Base-by-base conservation (phyloP, 2,113 vertebrate genomes). In the Pogona vitticeps region DNA sequence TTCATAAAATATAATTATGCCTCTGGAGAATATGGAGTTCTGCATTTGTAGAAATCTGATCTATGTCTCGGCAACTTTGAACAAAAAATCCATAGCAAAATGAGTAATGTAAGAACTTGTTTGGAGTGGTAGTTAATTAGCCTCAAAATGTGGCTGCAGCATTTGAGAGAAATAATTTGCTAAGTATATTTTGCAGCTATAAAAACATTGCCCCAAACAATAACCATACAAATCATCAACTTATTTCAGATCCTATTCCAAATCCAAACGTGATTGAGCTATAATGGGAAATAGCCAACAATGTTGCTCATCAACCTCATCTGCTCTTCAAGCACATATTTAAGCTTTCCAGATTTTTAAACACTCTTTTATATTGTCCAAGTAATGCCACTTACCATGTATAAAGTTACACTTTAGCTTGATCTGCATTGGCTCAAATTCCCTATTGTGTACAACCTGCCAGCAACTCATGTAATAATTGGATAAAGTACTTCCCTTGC, bases 101-200 rank as follows among this genome's bases (percentile, higher is more conserved):
- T 5, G 88, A 90, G 36, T 88, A 90, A 80, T 84, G 38, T 2
- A 83, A 79, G 20, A 78, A 86, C 40, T 84, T 89, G 83, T 9
- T 86, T 7, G 81, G 76, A 89, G 31, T 76, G n/a, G 26, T 86
- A 68, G 36, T 87, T 84, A 80, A 90, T 94, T 92, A n/a, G 14
- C 81, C 63, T 86, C 63, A 91, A 84, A 89, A 90, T 90, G 6
- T 82, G 33, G 77, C 56, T 76, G 70, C 26, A 6, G 83, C 86
- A 88, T 93, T 92, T 80, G 94, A 93, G 76, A 36, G 1, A 90
- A 91, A 87, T 65, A 46, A 58, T 91, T 94, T 88, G 2, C 78
- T 90, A 91, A 40, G 7, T 88, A 75, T 33, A 63, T 1, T 86
- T 90, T 84, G 76, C 87, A 92, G 83, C 70, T 86, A 73, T 40